Base-by-base conservation (phyloP, 2,888 invertebrate species). In the Polietes domitor region DNA sequence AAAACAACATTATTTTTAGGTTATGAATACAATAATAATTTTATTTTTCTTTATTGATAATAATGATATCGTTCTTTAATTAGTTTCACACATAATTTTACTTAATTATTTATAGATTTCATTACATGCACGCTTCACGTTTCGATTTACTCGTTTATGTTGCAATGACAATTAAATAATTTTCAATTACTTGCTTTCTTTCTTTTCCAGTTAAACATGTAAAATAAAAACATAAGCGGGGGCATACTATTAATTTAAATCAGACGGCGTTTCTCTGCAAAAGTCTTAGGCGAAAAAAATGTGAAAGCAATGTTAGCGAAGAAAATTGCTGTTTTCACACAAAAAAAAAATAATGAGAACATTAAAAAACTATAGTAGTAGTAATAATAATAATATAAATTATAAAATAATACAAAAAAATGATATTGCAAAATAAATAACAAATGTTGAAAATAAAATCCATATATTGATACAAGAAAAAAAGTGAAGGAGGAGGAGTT, bases 1-100 rank as follows among this genome's bases (percentile, higher is more conserved):
- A 77, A 61, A 28, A 24, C 53, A 63, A 68, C 70, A 28, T n/a
- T n/a, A 32, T 4, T 19, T 82, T 82, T 77, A 84, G 86, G 83
- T 81, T 87, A 86, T 86, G 86, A 86, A 84, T 86, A 87, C 83
- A 86, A 80, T 86, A 87, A 87, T 87, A 86, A 85, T 86, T 84
- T 79, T 71, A 82, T 80, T 78, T 79, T 86, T 86, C 70, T 87
- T 86, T 86, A 86, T 88, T 87, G 83, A 85, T 88, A 87, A 85
- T 87, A 87, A 87, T 87, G 87, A 87, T 87, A 87, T 85, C 77
- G 80, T 77, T 79, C 32, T 55, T 81, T 76, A 83, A 84, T 88
- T 86, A 86, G 87, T 86, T 87, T 86, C 86, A 87, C 87, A 86
- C 73, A 84, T 85, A 84, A 81, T 85, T 86, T 71, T 61, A 63